These are phyloP conservation scores for Smutsia gigantea DNA, from an alignment of 2,797 vertebrate genomes.

Conservation along the genomic window DNA sequence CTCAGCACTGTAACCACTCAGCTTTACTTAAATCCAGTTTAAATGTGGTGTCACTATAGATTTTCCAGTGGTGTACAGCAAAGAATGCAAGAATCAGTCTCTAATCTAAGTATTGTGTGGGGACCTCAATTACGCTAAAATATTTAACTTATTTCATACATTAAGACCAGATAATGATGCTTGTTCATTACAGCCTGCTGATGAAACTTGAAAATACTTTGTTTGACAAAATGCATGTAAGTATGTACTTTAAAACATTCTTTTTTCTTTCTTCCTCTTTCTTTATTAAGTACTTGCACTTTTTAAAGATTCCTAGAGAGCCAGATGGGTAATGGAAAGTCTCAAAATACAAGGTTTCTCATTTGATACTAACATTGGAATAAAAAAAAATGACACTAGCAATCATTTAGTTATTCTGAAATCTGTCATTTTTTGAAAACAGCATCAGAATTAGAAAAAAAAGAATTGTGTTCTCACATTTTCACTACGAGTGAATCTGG, in stretches of 20 bases:
- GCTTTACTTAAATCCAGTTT: not conserved
- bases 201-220: slow-evolving; percentile 19
- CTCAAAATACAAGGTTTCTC: slow-evolving; percentile 69
- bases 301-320: slow-evolving; percentile 67
- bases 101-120: not conserved
- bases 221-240: not conserved
- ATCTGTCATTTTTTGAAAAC: slow-evolving; percentile 63
- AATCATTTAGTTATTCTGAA: slow-evolving; percentile 73
- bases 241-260: slow-evolving; percentile 6
- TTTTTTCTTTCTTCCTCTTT: not conserved
- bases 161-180: not conserved
- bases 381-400: slow-evolving; percentile 29
- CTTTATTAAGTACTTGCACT: slow-evolving; percentile 20
- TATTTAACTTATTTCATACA: not conserved
- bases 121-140: not conserved
- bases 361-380: slow-evolving; percentile 64
- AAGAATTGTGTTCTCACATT: slow-evolving; percentile 46
- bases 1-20: not conserved
- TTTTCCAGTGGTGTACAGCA: not conserved
- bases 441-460: slow-evolving; percentile 57
- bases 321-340: slow-evolving; percentile 58
- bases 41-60: not conserved
- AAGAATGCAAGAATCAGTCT: not conserved
- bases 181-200: not conserved
- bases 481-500: not conserved